Evolutionary conservation across 2,888 invertebrate species (phyloP).

Genomic region (Drosophila pullipes): DNA sequence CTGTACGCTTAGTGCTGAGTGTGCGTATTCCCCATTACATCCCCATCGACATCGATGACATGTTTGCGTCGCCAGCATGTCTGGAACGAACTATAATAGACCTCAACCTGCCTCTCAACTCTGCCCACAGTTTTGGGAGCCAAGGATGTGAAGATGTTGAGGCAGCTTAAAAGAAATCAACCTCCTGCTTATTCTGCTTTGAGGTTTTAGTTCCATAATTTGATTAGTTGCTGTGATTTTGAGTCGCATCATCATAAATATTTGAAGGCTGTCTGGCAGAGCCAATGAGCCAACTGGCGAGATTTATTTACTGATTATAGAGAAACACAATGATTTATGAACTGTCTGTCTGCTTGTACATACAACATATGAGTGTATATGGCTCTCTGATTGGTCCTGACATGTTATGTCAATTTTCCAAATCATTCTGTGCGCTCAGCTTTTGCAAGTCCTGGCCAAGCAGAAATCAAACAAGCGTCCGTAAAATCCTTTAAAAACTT

Average conservation of each 20-base stretch:
- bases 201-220: conserved; percentile 76
- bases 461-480: conserved; percentile 67
- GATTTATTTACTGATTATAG: conserved; percentile 78
- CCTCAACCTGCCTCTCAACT: conserved; percentile 2
- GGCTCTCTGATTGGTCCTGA: conserved; percentile 72
- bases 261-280: conserved; percentile 57
- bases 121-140: conserved; percentile 45
- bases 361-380: background rate
- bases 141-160: conserved; percentile 20
- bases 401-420: conserved; percentile 77
- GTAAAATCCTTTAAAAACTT: conserved; percentile 78
- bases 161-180: conserved; percentile 16
- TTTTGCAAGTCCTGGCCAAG: conserved; percentile 8
- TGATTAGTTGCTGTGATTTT: conserved; percentile 69
- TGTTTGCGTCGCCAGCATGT: conserved; percentile 81
- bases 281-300: conserved; percentile 53
- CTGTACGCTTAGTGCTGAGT: conserved; percentile 27
- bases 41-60: conserved; percentile 69
- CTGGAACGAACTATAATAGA: conserved; percentile 52
- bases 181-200: conserved; percentile 29
- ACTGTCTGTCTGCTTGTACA: conserved; percentile 37
- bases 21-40: conserved; percentile 43
- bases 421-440: conserved; percentile 67
- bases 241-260: conserved; percentile 73
- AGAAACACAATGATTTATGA: conserved; percentile 73